phyloP scores from a whole-genome alignment of 2,888 invertebrate genomes.

The Bombylius major region DNA sequence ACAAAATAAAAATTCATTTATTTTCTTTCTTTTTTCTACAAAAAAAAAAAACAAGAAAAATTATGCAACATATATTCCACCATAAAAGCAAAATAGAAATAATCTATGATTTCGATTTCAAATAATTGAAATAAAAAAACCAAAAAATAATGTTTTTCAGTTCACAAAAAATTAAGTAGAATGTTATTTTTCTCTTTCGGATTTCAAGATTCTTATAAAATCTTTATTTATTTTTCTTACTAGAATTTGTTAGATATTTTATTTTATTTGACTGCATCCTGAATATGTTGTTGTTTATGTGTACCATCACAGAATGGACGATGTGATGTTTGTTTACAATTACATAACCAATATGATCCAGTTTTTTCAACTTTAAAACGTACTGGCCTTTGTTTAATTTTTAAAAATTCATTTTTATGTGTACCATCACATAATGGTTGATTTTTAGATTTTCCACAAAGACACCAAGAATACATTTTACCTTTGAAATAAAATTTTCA shows the following conservation, averaged over 20 bases:
- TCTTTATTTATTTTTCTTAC: neutral
- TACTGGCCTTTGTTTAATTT: constrained; percentile 67
- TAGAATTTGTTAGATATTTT: neutral
- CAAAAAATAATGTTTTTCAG: neutral
- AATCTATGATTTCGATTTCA: neutral
- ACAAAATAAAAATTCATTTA: too few relatives aligned
- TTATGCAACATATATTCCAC: too few relatives aligned
- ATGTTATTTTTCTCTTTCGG: neutral
- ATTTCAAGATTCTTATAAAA: neutral
- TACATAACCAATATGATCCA: constrained; percentile 93
- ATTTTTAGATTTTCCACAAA: constrained; percentile 81
- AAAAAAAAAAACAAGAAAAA: too few relatives aligned
- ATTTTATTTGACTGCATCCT: constrained; percentile 39
- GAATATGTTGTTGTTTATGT: constrained; percentile 63
- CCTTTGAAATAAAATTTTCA: constrained; percentile 29
- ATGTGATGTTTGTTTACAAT: constrained; percentile 89
- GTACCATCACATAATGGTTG: constrained; percentile 95
- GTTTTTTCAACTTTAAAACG: constrained; percentile 72
- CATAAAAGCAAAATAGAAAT: neutral
- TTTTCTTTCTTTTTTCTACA: too few relatives aligned
- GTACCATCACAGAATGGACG: constrained; percentile 96
- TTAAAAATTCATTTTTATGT: constrained; percentile 63
- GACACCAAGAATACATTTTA: constrained; percentile 81
- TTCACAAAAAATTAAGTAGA: neutral
- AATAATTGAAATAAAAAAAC: neutral